These are phyloP conservation scores for Coptotermes formosanus DNA, from an alignment of 1,140 invertebrate genomes.

Conservation along the genomic window DNA sequence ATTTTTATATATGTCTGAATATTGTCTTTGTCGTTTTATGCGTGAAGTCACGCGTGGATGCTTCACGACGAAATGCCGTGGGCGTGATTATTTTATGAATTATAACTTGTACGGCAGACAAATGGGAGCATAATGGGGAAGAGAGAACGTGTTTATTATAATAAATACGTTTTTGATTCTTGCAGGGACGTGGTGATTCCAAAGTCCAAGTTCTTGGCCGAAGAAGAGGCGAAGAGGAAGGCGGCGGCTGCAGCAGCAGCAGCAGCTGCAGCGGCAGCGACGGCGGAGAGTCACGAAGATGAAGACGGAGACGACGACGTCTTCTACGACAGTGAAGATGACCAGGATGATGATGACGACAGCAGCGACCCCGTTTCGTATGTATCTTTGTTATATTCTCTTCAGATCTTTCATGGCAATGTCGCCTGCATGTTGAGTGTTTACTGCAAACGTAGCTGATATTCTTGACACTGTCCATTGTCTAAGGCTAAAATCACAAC, in stretches of 20 bases:
- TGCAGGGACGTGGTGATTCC: constrained; percentile 65
- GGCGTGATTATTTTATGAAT: too few relatives aligned
- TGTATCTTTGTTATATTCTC: constrained; percentile 37
- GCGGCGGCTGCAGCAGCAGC: constrained; percentile 44
- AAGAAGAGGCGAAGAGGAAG: constrained; percentile 51
- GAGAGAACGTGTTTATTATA: background rate
- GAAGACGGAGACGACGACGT: constrained; percentile 61
- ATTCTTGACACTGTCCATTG: too few relatives aligned
- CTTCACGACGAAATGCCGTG: too few relatives aligned
- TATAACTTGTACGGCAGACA: too few relatives aligned
- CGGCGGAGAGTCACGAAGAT: constrained; percentile 44
- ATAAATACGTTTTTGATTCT: constrained; percentile 35
- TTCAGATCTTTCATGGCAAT: too few relatives aligned
- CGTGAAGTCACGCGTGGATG: too few relatives aligned
- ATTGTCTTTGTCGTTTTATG: too few relatives aligned
- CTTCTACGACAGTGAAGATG: constrained; percentile 69
- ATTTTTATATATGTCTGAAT: too few relatives aligned
- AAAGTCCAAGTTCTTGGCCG: constrained; percentile 58
- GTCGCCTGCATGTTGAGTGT: too few relatives aligned
- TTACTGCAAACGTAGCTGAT: too few relatives aligned
- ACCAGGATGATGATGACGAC: constrained; percentile 64
- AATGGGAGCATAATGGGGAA: background rate
- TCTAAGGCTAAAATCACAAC: too few relatives aligned
- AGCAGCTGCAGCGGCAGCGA: constrained; percentile 42
- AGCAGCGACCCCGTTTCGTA: constrained; percentile 47